Base-by-base conservation (phyloP, 2,888 invertebrate species). In the Scrobipalpa costella region DNA sequence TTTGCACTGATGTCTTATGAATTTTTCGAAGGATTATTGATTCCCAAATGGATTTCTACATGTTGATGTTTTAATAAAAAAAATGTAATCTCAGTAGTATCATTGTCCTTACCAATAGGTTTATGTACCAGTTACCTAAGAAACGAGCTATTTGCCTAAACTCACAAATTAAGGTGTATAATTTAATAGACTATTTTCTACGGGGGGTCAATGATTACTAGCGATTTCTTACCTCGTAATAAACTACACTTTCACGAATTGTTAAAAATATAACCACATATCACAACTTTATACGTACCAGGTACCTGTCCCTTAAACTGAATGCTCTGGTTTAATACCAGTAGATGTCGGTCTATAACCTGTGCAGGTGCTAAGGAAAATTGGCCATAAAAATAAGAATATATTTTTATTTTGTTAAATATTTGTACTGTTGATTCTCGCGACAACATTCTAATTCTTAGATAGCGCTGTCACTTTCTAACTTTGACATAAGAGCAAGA, bases 251-350 rank as follows among this genome's bases (percentile, higher is more conserved):
- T 38, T 38, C 44, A 44, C 13, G 6, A 11, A 27, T 44, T 11
- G 6, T 52, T 52, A 52, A 57, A 40, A 19, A n/a, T 44, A 52
- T 57, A 66, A 70, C 67, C 63, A 74, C 75, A 75, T 75, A 73
- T 75, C 75, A 75, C 69, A 63, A 63, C 38, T 9, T 52, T 67
- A 64, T 59, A 63, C 64, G 61, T 67, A 64, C 67, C 66, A 60
- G 64, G 74, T 75, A 75, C 75, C 71, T 75, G 73, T 72, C 68
- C 50, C 9, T 64, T 57, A 11, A 38, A 38, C 19, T 58, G 8
- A 40, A 8, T 13, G 9, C 7, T 27, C 19, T 36, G n/a, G 36
- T 27, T 57, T n/a, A 17, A 33, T 7, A 27, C 11, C 27, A 38
- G 9, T 19, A 33, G n/a, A n/a, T n/a, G 15, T 34, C 57, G 34